Percentiles rank a stretch among this genome's conserved stretches.
Evolutionary conservation across 2,113 vertebrate species (phyloP).

Genomic region (Dromiciops gliroides): DNA sequence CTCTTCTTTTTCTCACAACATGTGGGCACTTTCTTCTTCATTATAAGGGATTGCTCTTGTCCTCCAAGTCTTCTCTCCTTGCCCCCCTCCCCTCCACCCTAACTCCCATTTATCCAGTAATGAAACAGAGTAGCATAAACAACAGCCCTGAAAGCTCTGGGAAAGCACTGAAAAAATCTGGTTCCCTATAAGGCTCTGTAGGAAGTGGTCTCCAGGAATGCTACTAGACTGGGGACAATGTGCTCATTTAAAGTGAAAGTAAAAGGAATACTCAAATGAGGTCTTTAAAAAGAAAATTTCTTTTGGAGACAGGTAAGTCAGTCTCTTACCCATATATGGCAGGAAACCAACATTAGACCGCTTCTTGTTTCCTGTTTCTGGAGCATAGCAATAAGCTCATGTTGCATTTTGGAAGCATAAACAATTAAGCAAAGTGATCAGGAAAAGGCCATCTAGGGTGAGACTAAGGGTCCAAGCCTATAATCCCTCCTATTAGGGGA

Average conservation of each 20-base stretch:
- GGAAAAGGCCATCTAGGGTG: background rate
- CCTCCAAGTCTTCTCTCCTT: background rate
- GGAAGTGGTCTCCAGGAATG: background rate
- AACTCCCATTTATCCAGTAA: background rate
- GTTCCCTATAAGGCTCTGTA: background rate
- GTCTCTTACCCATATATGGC: no score
- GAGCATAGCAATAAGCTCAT: background rate
- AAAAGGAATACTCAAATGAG: background rate
- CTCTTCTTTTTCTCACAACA: background rate
- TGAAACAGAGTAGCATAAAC: background rate
- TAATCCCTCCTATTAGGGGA: background rate
- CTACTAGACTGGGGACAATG: background rate
- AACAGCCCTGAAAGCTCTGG: background rate
- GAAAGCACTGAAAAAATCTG: background rate
- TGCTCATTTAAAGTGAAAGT: background rate
- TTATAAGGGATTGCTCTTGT: background rate
- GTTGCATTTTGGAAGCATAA: background rate
- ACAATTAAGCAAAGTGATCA: background rate
- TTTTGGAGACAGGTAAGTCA: background rate
- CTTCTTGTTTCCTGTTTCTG: background rate
- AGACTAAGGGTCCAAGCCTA: background rate
- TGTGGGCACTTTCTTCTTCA: background rate
- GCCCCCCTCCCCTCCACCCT: background rate
- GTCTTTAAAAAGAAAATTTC: background rate
- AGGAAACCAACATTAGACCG: background rate